Conservation (phyloP, 2,888 invertebrate species). For the Sesamia inferens region DNA sequence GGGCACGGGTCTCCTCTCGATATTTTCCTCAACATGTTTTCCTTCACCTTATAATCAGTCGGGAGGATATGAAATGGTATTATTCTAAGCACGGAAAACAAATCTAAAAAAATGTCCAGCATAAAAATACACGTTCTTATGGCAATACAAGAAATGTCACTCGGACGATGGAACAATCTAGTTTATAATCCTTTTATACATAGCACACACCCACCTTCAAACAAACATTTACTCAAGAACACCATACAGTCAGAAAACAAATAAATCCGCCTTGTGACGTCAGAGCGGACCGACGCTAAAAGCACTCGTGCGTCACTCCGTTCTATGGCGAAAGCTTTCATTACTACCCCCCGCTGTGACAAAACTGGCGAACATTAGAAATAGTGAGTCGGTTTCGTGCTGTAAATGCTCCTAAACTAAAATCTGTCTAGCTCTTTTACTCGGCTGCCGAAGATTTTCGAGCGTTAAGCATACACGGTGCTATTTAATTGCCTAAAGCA, state of each 20-base stretch:
- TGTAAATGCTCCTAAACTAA: not conserved
- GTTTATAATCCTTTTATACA: not conserved
- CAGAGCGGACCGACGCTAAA: slow-evolving; percentile 13
- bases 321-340: slow-evolving; percentile 28
- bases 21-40: no score
- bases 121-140: no score
- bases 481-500: no score
- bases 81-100: no score
- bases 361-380: not conserved
- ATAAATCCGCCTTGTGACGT: slow-evolving; percentile 10
- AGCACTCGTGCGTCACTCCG: slow-evolving; percentile 32
- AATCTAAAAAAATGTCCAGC: no score
- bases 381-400: not conserved
- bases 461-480: no score
- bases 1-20: no score
- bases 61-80: no score
- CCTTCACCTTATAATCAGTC: no score
- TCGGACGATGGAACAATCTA: not conserved
- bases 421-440: not conserved
- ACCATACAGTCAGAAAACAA: slow-evolving; percentile 11
- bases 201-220: not conserved
- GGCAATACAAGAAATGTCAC: not conserved
- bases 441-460: no score
- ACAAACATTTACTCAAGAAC: not conserved
- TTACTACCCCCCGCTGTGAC: slow-evolving; percentile 16